phyloP scores from a whole-genome alignment of 2,113 vertebrate species.

The Pteronura brasiliensis region DNA sequence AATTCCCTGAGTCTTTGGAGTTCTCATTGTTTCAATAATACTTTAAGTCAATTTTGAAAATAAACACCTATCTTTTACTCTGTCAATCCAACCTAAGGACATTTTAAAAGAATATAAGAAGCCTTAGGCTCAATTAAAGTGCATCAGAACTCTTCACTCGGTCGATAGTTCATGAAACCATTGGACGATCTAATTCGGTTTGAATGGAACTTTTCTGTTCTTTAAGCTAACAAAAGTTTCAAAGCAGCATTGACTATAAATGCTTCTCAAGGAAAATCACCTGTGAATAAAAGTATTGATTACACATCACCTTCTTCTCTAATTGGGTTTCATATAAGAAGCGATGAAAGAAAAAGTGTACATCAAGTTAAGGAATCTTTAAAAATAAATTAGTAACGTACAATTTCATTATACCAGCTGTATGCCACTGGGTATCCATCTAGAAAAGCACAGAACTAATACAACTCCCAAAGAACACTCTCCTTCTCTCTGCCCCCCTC shows the following conservation, averaged over 20 bases:
- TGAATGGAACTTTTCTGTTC: not conserved
- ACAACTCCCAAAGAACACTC: not conserved
- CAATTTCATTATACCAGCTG: not conserved
- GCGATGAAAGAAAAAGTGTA: not conserved
- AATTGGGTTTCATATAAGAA: not conserved
- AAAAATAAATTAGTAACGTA: not conserved
- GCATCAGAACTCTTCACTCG: not conserved
- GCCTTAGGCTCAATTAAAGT: not conserved
- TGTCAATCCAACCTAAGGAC: not conserved
- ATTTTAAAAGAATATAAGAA: not conserved
- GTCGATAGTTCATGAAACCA: not conserved
- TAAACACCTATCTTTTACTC: not conserved
- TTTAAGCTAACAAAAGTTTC: constrained; percentile 1
- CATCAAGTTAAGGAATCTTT: not conserved
- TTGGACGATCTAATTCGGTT: not conserved
- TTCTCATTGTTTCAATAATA: not conserved
- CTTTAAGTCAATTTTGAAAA: not conserved
- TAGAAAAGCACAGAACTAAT: not conserved
- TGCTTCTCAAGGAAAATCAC: not conserved
- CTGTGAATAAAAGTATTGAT: constrained; percentile 37
- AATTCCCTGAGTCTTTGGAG: not conserved
- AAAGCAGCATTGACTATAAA: not conserved
- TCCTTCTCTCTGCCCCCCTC: not conserved
- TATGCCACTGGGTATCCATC: not conserved
- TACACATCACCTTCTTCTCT: not conserved